Base-by-base conservation (phyloP, 1,140 invertebrate genomes). In the Drosophila funebris region DNA sequence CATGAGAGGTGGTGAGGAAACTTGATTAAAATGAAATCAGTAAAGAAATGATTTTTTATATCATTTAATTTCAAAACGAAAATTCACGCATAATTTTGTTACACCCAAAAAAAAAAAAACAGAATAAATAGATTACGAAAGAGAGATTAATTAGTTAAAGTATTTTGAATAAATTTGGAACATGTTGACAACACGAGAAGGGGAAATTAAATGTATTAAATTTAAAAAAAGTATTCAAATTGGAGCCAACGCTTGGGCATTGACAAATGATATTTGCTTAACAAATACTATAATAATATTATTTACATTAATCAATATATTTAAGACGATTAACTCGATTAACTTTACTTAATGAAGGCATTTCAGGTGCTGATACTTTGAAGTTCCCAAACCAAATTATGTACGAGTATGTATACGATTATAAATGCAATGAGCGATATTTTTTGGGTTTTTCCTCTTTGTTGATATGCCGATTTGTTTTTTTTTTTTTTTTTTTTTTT, bases 361-460 rank as follows among this genome's bases (percentile, higher is more conserved):
- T 36, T 71, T 56, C 56, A 61, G 74, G 41, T 77, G 78, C 79
- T 67, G 62, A 76, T 69, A 73, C 56, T 54, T 68, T 66, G 62
- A 74, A 73, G 69, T 75, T 72, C 82, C 82, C 82, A 87, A 88
- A 87, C 82, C 82, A 85, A 85, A 85, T 81, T 68, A 87, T 81
- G 60, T 46, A 75, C 44, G 44, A 78, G 22, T 67, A 71, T 87
- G 71, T 76, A 63, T 52, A 61, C 46, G 56, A 60, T 53, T 61
- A 56, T 58, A 73, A 74, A 73, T 76, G 58, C 64, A 76, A 80
- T 84, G 76, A 85, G 63, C 52, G n/a, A 39, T 68, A 54, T 64
- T 14, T 43, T 33, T 60, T 24, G 53, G 36, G 20, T 46, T 33
- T 24, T 39, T 54, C 22, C 2, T 20, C 43, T 31, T 16, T 68